Evolutionary conservation across 2,113 vertebrate genomes (phyloP).

Genomic region (Saguinus imperator): DNA sequence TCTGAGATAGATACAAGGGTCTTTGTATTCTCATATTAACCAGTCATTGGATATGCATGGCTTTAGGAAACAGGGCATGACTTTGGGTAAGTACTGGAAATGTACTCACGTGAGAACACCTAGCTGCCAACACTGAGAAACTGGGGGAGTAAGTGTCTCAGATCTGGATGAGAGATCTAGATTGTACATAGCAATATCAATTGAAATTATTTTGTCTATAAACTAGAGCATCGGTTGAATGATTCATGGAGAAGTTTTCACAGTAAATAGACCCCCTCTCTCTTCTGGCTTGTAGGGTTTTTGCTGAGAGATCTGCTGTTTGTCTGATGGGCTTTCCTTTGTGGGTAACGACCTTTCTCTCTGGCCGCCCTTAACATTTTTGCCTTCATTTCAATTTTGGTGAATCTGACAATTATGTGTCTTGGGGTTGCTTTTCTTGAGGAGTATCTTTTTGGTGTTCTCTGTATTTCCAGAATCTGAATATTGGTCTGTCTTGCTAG

Average conservation of each 20-base stretch:
- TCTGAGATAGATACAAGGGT: background rate
- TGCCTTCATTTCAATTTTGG: no score
- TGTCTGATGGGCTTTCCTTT: no score
- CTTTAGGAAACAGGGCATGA: background rate
- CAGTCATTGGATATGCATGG: background rate
- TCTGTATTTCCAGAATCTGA: no score
- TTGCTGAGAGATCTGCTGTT: no score
- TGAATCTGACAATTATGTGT: no score
- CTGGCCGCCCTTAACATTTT: no score
- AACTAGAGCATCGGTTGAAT: background rate
- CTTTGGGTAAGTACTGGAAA: background rate
- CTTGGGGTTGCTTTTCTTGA: no score
- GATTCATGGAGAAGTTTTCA: background rate
- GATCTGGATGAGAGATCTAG: background rate
- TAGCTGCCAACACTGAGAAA: background rate
- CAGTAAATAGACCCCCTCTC: background rate
- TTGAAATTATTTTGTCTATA: background rate
- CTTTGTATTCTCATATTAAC: background rate
- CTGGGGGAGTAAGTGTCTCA: background rate
- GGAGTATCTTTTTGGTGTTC: no score
- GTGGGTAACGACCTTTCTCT: no score
- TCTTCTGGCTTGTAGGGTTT: no score
- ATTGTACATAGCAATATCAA: background rate
- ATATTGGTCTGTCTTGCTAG: no score
- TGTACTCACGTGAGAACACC: background rate